Evolutionary conservation across 2,113 vertebrate genomes (phyloP).

Genomic region (Excalfactoria chinensis): DNA sequence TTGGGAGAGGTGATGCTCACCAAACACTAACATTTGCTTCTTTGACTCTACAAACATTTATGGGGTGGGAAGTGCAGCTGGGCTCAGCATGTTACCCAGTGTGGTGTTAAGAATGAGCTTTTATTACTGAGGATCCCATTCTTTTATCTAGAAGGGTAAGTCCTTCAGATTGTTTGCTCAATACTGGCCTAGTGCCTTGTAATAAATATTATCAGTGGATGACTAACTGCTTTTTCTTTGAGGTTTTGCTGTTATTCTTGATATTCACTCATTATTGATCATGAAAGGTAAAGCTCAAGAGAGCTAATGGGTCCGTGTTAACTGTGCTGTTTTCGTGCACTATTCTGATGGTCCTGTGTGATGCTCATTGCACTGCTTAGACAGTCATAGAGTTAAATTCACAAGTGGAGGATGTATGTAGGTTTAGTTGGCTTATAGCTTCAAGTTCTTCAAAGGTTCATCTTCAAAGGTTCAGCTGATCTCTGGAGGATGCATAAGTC

Average conservation of each 20-base stretch:
- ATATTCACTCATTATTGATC: not conserved
- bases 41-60: slow-evolving; percentile 31
- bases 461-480: not conserved
- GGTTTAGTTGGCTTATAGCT: not conserved
- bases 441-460: not conserved
- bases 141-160: slow-evolving; percentile 21
- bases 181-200: not conserved
- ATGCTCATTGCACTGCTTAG: not conserved
- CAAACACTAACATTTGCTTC: not conserved
- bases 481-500: not conserved
- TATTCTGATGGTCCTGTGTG: not conserved
- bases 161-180: not conserved
- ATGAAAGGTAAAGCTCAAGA: not conserved
- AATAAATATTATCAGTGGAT: not conserved
- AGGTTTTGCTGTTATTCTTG: not conserved
- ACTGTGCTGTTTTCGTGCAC: not conserved
- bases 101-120: not conserved
- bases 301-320: not conserved
- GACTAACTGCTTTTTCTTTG: not conserved
- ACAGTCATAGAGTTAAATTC: not conserved
- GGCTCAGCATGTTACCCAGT: not conserved
- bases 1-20: not conserved
- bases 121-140: slow-evolving; percentile 22
- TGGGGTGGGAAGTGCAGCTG: not conserved
- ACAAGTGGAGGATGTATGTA: not conserved